Base-by-base conservation (phyloP, 1,140 invertebrate species). In the Theocolax elegans region DNA sequence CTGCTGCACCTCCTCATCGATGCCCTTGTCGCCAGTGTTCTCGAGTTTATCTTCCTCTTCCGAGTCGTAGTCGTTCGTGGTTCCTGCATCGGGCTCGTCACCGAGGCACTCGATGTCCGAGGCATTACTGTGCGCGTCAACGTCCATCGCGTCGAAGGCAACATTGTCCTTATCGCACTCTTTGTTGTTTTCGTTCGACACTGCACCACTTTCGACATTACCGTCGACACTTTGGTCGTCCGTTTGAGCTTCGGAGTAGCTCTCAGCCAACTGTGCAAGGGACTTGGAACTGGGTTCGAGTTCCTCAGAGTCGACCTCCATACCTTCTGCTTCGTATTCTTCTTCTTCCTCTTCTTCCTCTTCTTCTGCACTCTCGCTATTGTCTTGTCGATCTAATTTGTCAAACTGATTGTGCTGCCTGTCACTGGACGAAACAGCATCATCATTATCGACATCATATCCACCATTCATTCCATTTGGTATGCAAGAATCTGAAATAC, bases 51-150 rank as follows among this genome's bases (percentile, higher is more conserved):
- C 49, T 27, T 66, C 63, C 63, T 62, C 58, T 49, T 80, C 81
- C 1, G 25, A 27, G 35, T 78, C 80, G 40, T 82, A 84, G 69
- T 82, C 79, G 72, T 85, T 82, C 9, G 84, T 77, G 35, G 64
- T 78, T 35, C 85, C 83, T 0, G 75, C 76, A 15, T 78, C 74
- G 1, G 44, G 13, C 38, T 85, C 83, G 7, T 85, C 85, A 13
- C 85, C 85, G 2, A 86, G 67, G 73, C 84, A 86, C 64, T 86
- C 83, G 15, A 86, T 73, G 29, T 85, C 84, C 0, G 83, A 85
- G 9, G 80, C 80, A 49, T 83, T 85, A 72, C 80, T 81, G 12
- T 79, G 74, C 56, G 74, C 76, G 23, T 85, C 83, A 56, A 86
- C 73, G 15, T 86, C 84, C 83, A 85, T 85, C 21, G 75, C 17